Evolutionary conservation across 2,888 invertebrate species (phyloP).

Genomic region (Lasioglossum figueresi): DNA sequence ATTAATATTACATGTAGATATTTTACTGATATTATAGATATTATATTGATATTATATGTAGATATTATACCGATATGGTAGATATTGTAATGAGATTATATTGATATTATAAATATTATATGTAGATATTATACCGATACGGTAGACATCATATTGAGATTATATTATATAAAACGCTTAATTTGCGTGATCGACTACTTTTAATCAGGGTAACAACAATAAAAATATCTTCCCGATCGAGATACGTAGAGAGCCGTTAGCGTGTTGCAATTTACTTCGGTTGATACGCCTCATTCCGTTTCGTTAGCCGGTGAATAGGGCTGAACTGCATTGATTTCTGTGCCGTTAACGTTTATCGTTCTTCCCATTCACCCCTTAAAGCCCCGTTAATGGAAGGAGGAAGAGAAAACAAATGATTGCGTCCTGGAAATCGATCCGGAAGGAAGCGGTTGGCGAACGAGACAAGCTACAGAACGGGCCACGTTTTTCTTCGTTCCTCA

Average conservation of each 20-base stretch:
- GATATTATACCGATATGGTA: too few relatives aligned
- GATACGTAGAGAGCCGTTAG: not conserved
- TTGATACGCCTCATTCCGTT: not conserved
- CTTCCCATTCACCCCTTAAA: constrained; percentile 34
- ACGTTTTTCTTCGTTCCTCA: constrained; percentile 25
- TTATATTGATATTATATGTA: too few relatives aligned
- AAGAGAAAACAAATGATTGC: constrained; percentile 60
- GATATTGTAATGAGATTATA: too few relatives aligned
- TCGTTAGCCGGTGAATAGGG: constrained; percentile 3
- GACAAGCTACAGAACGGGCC: constrained; percentile 21
- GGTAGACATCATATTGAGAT: too few relatives aligned
- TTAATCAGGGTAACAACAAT: not conserved
- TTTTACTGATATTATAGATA: too few relatives aligned
- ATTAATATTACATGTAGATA: too few relatives aligned
- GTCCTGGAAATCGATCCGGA: constrained; percentile 53
- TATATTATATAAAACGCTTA: not conserved
- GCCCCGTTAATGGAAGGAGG: constrained; percentile 52
- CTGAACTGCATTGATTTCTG: constrained; percentile 14
- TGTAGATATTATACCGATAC: too few relatives aligned
- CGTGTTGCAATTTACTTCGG: constrained; percentile 3
- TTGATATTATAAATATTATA: too few relatives aligned
- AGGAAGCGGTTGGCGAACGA: constrained; percentile 20
- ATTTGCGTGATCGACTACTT: not conserved
- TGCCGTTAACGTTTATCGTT: constrained; percentile 14
- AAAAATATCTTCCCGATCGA: not conserved